phyloP scores from a whole-genome alignment of 2,888 invertebrate genomes.

The Drosophila pseudotalamancana region DNA sequence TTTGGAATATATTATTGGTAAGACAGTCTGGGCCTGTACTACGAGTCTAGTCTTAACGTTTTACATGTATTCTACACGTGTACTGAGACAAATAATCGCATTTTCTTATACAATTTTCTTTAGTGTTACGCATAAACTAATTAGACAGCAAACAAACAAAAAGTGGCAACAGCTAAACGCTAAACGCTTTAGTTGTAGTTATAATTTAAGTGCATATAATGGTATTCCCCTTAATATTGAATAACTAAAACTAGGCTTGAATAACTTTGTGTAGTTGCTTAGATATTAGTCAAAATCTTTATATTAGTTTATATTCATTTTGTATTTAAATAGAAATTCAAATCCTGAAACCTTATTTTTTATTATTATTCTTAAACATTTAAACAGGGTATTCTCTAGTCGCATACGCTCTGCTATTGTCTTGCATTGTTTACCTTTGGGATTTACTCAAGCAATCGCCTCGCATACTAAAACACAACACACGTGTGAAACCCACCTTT shows the following conservation, averaged over 20 bases:
- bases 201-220: constrained; percentile 16
- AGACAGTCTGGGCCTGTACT: too few relatives aligned
- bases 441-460: constrained; percentile 23
- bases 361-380: background rate
- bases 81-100: constrained; percentile 22
- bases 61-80: background rate
- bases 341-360: background rate
- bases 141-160: constrained; percentile 44
- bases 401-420: background rate
- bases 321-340: too few relatives aligned
- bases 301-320: too few relatives aligned
- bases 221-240: background rate
- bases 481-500: constrained; percentile 12
- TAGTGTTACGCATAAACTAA: constrained; percentile 45
- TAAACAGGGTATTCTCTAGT: background rate
- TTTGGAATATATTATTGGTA: too few relatives aligned
- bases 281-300: too few relatives aligned
- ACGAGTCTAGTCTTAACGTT: background rate
- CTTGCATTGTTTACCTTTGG: constrained; percentile 18
- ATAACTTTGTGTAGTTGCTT: too few relatives aligned
- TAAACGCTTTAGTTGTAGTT: constrained; percentile 19
- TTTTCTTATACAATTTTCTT: constrained; percentile 26
- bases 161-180: constrained; percentile 7
- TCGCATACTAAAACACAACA: background rate
- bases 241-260: background rate